Base-by-base conservation (phyloP, 2,797 vertebrate species). In the Malurus splendens region DNA sequence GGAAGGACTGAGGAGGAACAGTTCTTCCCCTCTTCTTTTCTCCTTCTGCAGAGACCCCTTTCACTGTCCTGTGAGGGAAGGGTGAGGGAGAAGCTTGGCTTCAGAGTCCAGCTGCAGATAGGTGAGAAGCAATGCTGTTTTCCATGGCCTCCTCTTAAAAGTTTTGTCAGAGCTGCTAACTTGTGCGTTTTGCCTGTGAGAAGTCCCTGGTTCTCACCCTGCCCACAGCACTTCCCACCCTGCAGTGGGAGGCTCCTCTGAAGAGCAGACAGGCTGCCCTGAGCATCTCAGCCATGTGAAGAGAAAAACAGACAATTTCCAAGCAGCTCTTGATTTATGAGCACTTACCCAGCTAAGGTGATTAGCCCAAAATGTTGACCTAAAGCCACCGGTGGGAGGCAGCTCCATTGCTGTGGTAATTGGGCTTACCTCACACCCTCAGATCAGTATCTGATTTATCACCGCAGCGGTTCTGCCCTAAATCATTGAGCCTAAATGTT, bases 391-490 rank as follows among this genome's bases (percentile, higher is more conserved):
- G 82, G 88, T 92, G 93, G 84, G 86, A 94, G 88, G 90, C 82
- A 92, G 82, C 41, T 91, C 48, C 11, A 6, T 19, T 91, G 86
- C 71, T 90, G 45, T 85, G 87, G 70, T 94, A 93, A 92, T 88
- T 89, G 44, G 68, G 44, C 62, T 95, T 95, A 93, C 90, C 78
- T 94, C 91, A 93, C 93, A 87, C 75, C 59, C 55, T 80, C 81
- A 82, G 86, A 91, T 91, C 78, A 44, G 52, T 89, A 90, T 92
- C 92, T 95, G 88, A 93, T 95, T 95, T 95, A 94, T 93, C 88
- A 85, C 91, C 68, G 14, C 36, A 85, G 57, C 0, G 0, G n/a
- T 87, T 91, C 84, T 92, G 68, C 76, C 74, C 59, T 65, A 18
- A 87, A 90, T 41, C 87, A 78, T 45, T 68, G 33, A 91, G n/a